Base-by-base conservation (phyloP, 2,113 vertebrate species). In the Pholis gunnellus region DNA sequence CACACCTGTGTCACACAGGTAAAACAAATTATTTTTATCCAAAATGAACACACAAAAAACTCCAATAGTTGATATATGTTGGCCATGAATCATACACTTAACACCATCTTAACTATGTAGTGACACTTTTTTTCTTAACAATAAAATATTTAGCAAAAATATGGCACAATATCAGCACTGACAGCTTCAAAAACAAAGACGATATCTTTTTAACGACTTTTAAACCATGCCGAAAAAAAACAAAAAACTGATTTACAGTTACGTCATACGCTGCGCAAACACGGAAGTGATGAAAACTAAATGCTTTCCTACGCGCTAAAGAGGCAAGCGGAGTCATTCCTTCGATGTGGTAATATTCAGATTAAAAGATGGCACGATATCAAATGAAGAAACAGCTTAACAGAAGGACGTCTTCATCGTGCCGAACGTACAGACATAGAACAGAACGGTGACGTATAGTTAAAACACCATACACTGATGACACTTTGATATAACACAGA, bases 1-100 rank as follows among this genome's bases (percentile, higher is more conserved):
- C 65, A 84, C 27, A 90, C 92, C 89, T 77, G 89, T 66, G 27
- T 67, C 38, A 61, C 77, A 92, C 89, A 89, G 81, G 86, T 90
- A 78, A 87, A 85, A 89, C 65, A 84, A 78, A 40, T 57, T 13
- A 75, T 75, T 64, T 60, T 61, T 48, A 72, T 14, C 46, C 59
- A 44, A 22, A n/a, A 79, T 74, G 17, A 77, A 42, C 57, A 46
- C 38, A 75, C n/a, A 61, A 42, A 40, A 48, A 29, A 17, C 9
- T 72, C 25, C n/a, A 46, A 83, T 18, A 64, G 22, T 72, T 78
- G 56, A 72, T 71, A 73, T 81, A 72, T 83, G n/a, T 44, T 69
- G 52, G 57, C 72, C 61, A 72, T 77, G 81, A 85, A 63, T 72
- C 40, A 82, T 46, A 86, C 56, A 87, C 25, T 72, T 50, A 77